Evolutionary conservation across 2,113 vertebrate species (phyloP), one percentile per base, ranked within the genome.

Genomic region (Ammodytes dubius): DNA sequence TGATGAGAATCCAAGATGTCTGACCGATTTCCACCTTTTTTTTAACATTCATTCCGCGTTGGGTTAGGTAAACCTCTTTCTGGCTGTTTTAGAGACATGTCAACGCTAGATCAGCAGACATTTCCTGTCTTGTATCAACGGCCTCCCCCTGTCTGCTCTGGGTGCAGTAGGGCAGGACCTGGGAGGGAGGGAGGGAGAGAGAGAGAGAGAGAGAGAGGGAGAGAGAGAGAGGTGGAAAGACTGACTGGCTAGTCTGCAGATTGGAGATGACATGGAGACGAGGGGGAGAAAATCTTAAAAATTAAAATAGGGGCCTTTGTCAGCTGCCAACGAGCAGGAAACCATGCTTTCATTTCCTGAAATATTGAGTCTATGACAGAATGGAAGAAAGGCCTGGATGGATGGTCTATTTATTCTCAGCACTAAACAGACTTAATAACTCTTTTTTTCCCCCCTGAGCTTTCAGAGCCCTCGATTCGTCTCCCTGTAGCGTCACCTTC

Each of bases 91-190:
- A 82, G 27, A 85, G 64, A 81, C 74, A 67, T 27, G n/a, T 83
- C 69, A 74, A 49, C 42, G n/a, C 60, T 67, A 17, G 58, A 64
- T 66, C 7, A 46, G 64, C 77, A 87, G 70, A 89, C 9, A 42
- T 89, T 92, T 91, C 89, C 86, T 89, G 86, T 83, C 74, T 87
- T 27, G 1, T 82, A 68, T 90, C 77, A 67, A 57, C 6, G 2
- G 65, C 61, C 46, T 77, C 83, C 73, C 27, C 57, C 59, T 56
- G 66, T 65, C 47, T 73, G 77, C 6, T 58, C 15, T 57, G n/a
- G 73, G 77, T 59, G 77, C 63, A 77, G 61, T 3, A 39, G 70
- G 82, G 83, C 82, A 81, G 39, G 68, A 70, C 71, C 73, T 64
- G 39, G 42, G 77, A 70, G 77, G 17, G 9, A 14, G 67, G 27